These are phyloP conservation scores for Ciona savignyi DNA, from an alignment of 23 tunicate species.

Conservation along the genomic window DNA sequence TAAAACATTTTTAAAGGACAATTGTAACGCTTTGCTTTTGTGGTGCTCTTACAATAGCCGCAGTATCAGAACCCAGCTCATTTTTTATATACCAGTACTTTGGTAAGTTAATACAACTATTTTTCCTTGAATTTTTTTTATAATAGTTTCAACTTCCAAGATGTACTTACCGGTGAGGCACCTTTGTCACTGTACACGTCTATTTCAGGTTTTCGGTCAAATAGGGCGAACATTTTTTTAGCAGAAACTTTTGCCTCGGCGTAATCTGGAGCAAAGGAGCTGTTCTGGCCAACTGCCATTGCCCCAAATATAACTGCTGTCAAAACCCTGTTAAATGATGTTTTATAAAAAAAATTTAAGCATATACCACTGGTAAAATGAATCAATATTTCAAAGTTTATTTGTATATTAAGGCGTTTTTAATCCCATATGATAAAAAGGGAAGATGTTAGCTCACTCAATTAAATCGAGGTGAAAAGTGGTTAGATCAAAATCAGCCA, in stretches of 20 bases:
- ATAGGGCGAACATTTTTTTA: conserved; percentile 54
- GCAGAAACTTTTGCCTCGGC: conserved; percentile 91
- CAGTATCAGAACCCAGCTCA: not conserved
- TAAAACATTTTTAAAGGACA: too few species aligned
- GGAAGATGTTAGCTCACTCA: too few species aligned
- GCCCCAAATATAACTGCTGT: conserved; percentile 98
- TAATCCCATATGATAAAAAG: too few species aligned
- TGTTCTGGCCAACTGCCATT: conserved; percentile 93
- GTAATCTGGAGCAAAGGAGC: conserved; percentile 90
- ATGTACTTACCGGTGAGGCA: conserved; percentile 51
- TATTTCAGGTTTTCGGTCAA: conserved; percentile 52
- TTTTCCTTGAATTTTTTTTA: not conserved
- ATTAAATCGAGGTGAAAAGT: too few species aligned
- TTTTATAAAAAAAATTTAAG: not conserved
- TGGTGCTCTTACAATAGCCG: too few species aligned
- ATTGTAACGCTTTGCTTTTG: too few species aligned
- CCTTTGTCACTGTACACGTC: conserved; percentile 69
- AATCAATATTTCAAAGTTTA: too few species aligned
- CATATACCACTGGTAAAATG: not conserved
- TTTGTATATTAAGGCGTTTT: too few species aligned
- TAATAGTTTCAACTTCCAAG: too few species aligned
- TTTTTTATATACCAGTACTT: not conserved
- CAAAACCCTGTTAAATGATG: conserved; percentile 44
- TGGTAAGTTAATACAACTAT: not conserved
- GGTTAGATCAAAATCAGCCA: too few species aligned